phyloP scores from a whole-genome alignment of 2,797 vertebrate species.

The Rhinichthys osculus region DNA sequence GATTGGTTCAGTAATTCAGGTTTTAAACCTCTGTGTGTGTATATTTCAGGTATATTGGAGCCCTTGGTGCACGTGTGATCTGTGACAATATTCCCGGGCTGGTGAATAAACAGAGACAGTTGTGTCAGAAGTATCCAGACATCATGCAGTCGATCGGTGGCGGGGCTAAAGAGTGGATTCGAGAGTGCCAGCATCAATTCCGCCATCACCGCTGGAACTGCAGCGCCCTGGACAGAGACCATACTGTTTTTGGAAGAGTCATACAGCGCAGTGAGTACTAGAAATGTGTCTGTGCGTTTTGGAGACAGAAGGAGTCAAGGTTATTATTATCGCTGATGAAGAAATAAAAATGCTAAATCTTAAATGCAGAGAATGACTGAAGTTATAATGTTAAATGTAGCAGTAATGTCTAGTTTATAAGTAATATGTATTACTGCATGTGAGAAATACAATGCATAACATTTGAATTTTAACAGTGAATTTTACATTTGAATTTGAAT shows the following conservation, averaged over 20 bases:
- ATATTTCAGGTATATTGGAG: conserved; percentile 91
- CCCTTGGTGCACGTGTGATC: conserved; percentile 92
- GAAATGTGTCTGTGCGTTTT: conserved; percentile 11
- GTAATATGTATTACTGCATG: not conserved
- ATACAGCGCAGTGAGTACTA: conserved; percentile 90
- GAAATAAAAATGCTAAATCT: not conserved
- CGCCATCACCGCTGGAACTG: conserved; percentile 99
- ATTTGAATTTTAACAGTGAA: not conserved
- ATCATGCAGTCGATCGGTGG: conserved; percentile 98
- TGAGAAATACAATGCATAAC: not conserved
- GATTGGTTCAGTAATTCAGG: not conserved
- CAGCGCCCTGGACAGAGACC: conserved; percentile 95
- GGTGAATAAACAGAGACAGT: conserved; percentile 95
- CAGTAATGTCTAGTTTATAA: not conserved
- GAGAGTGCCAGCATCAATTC: conserved; percentile 98
- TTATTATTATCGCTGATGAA: not conserved
- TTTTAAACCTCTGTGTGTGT: not conserved
- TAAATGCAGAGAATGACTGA: not conserved
- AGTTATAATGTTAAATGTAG: not conserved
- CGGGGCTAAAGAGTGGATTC: conserved; percentile 96
- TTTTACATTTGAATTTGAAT: no score
- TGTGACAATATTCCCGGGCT: conserved; percentile 97
- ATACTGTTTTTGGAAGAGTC: conserved; percentile 95
- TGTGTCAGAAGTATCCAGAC: conserved; percentile 95
- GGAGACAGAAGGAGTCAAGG: not conserved